A percentile compares a stretch with the other conserved stretches of the same genome.
phyloP scores from a whole-genome alignment of 2,797 vertebrate genomes.

The Gymnodraco acuticeps region DNA sequence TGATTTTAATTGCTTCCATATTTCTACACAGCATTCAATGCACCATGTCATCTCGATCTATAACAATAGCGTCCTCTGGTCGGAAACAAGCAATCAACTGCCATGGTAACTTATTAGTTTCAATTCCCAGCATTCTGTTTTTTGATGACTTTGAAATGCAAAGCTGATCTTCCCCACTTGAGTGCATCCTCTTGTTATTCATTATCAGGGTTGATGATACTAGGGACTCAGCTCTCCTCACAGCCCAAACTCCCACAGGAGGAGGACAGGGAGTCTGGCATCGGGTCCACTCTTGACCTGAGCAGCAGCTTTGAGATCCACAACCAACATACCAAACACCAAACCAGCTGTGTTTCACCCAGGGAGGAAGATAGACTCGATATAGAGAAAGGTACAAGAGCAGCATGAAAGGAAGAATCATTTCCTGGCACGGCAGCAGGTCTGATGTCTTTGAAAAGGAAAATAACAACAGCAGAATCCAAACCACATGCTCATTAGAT shows the following conservation, averaged over 20 bases:
- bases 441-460: constrained; percentile 39
- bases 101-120: constrained; percentile 63
- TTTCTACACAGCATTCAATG: constrained; percentile 44
- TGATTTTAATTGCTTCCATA: constrained; percentile 55
- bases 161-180: background rate
- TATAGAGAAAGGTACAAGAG: constrained; percentile 81
- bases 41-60: constrained; percentile 72
- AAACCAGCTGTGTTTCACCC: constrained; percentile 47
- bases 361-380: constrained; percentile 67
- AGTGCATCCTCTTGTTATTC: constrained; percentile 14
- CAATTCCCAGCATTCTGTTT: constrained; percentile 5
- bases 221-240: constrained; percentile 68
- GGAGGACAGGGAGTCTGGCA: constrained; percentile 84
- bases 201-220: constrained; percentile 71
- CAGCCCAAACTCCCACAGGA: constrained; percentile 70
- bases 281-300: constrained; percentile 82
- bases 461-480: constrained; percentile 31
- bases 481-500: constrained; percentile 38
- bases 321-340: constrained; percentile 66
- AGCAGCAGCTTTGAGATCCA: constrained; percentile 77
- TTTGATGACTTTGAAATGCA: constrained; percentile 19
- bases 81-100: constrained; percentile 38
- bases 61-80: constrained; percentile 66
- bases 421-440: constrained; percentile 6
- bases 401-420: constrained; percentile 21